Percentiles rank a stretch among this genome's conserved stretches.
phyloP scores from a whole-genome alignment of 2,113 vertebrate species.

The Romanogobio albipinnatus region DNA sequence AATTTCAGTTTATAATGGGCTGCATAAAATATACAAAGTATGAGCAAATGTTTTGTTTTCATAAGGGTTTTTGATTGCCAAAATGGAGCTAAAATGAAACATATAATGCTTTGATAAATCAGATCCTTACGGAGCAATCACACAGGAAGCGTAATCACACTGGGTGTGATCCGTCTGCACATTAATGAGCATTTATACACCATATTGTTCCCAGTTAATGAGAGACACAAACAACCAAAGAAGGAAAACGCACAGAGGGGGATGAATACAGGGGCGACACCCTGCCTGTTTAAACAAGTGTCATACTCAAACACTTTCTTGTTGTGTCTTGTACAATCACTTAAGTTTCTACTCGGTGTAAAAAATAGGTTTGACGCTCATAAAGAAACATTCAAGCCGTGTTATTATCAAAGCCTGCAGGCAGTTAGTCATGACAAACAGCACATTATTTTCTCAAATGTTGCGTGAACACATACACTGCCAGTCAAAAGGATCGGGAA shows the following conservation, averaged over 20 bases:
- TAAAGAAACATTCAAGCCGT: neutral
- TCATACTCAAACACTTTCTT: conserved; percentile 4
- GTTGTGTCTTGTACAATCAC: conserved; percentile 15
- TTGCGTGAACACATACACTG: neutral
- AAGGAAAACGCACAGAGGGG: conserved; percentile 15
- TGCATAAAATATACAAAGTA: neutral
- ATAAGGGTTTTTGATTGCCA: neutral
- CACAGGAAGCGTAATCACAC: conserved; percentile 9
- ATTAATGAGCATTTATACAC: conserved; percentile 48
- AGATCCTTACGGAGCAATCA: conserved; percentile 18
- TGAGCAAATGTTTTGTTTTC: neutral
- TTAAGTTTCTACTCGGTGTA: neutral
- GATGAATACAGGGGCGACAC: conserved; percentile 37
- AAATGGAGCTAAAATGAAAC: neutral
- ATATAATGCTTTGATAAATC: neutral
- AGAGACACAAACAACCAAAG: conserved; percentile 34
- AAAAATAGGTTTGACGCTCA: conserved; percentile 5
- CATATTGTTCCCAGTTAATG: conserved; percentile 42
- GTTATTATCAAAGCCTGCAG: conserved; percentile 25
- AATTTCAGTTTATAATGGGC: neutral
- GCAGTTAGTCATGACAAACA: conserved; percentile 18
- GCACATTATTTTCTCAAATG: conserved; percentile 3
- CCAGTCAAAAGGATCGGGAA: neutral
- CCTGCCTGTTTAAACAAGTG: conserved; percentile 38
- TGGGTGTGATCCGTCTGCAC: conserved; percentile 28